Evolutionary conservation across 2,888 invertebrate species (phyloP).

Genomic region (Dicyrtomina minuta): DNA sequence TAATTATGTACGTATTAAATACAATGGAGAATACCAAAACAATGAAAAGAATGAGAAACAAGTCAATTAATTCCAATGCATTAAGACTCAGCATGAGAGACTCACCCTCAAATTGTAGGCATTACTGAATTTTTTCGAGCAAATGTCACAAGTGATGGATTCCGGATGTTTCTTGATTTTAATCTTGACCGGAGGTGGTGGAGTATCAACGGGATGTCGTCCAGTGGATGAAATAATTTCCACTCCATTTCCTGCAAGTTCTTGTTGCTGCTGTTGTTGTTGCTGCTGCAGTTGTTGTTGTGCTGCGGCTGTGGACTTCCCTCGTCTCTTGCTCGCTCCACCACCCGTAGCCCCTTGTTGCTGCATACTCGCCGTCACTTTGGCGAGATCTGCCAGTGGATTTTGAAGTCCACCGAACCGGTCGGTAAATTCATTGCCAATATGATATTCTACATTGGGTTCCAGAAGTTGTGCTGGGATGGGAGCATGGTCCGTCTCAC

Average conservation of each 20-base stretch:
- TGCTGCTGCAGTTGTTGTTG: slow-evolving; percentile 7
- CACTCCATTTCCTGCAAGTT: slow-evolving; percentile 48
- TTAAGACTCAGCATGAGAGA: background rate
- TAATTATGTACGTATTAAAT: too few species aligned
- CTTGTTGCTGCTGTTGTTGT: slow-evolving; percentile 39
- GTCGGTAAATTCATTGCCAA: slow-evolving; percentile 51
- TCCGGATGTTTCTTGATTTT: slow-evolving; percentile 52
- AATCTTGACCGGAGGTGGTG: slow-evolving; percentile 48
- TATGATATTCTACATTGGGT: slow-evolving; percentile 53
- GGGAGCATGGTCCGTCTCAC: slow-evolving; percentile 50
- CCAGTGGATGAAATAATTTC: slow-evolving; percentile 52
- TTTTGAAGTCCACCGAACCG: slow-evolving; percentile 48
- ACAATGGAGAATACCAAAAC: background rate
- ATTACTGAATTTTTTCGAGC: slow-evolving; percentile 84
- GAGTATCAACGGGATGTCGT: slow-evolving; percentile 39
- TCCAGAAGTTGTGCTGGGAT: slow-evolving; percentile 53
- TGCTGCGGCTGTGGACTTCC: slow-evolving; percentile 20
- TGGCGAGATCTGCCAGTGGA: slow-evolving; percentile 51
- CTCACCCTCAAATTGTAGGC: slow-evolving; percentile 78
- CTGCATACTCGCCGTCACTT: slow-evolving; percentile 51
- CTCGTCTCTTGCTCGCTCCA: slow-evolving; percentile 39
- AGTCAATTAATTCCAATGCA: background rate
- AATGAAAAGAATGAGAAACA: background rate
- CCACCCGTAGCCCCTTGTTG: slow-evolving; percentile 40
- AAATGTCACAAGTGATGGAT: slow-evolving; percentile 70